Conservation (phyloP, 2,797 vertebrate genomes). For the Sternotherus odoratus region DNA sequence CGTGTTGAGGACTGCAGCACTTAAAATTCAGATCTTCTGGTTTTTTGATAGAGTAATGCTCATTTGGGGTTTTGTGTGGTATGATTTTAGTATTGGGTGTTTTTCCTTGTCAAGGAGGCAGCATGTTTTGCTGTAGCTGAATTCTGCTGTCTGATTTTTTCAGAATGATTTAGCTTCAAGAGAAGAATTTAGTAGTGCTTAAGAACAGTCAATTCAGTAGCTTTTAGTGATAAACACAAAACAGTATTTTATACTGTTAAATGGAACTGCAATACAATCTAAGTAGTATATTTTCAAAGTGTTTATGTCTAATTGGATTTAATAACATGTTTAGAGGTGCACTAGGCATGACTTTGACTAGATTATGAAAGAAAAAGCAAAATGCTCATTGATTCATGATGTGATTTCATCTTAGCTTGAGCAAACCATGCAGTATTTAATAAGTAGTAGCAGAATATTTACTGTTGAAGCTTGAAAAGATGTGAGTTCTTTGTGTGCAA, state of each 20-base stretch:
- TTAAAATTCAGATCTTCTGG: slow-evolving; percentile 95
- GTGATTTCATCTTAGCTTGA: slow-evolving; percentile 95
- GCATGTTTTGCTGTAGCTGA: slow-evolving; percentile 93
- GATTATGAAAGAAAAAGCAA: slow-evolving; percentile 89
- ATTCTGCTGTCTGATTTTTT: slow-evolving; percentile 86
- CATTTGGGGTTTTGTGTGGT: slow-evolving; percentile 88
- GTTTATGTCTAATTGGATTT: slow-evolving; percentile 88
- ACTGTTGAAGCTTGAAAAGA: slow-evolving; percentile 99
- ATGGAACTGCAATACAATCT: slow-evolving; percentile 96
- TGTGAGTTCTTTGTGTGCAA: slow-evolving; percentile 99
- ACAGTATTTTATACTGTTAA: slow-evolving; percentile 94
- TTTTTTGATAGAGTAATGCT: slow-evolving; percentile 90
- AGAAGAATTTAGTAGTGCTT: slow-evolving; percentile 93
- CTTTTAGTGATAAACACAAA: slow-evolving; percentile 89
- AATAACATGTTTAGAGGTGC: slow-evolving; percentile 89
- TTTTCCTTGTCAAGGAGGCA: slow-evolving; percentile 85
- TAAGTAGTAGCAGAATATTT: slow-evolving; percentile 94
- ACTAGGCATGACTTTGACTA: slow-evolving; percentile 94
- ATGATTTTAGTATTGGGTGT: slow-evolving; percentile 84
- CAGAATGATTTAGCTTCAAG: slow-evolving; percentile 92
- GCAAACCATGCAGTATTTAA: slow-evolving; percentile 98
- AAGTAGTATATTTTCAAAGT: slow-evolving; percentile 89
- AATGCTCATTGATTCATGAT: slow-evolving; percentile 85
- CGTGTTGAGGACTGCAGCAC: slow-evolving; percentile 99
- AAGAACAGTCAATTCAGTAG: slow-evolving; percentile 94